Evolutionary conservation across 2,888 invertebrate genomes (phyloP).

Genomic region (Gonocerus acuteangulatus): DNA sequence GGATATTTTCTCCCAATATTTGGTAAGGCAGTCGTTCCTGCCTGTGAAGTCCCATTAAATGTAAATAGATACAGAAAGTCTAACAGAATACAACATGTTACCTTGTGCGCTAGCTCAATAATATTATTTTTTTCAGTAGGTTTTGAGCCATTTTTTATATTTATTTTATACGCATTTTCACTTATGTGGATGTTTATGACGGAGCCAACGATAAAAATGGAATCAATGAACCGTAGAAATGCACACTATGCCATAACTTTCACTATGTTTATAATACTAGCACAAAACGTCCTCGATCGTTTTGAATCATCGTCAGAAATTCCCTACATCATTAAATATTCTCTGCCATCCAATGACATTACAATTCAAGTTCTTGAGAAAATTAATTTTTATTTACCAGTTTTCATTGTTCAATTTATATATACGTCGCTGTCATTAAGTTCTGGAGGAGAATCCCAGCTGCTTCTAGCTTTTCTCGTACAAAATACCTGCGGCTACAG

Average conservation of each 20-base stretch:
- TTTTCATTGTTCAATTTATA: not conserved
- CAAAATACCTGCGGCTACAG: constrained; percentile 3
- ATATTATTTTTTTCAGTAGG: not conserved
- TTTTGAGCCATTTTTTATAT: constrained; percentile 1
- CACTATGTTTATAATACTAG: not conserved
- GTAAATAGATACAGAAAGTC: not conserved
- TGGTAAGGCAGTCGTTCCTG: not conserved
- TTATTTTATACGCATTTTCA: not conserved
- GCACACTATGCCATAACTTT: not conserved
- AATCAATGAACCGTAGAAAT: constrained; percentile 2
- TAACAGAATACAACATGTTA: constrained; percentile 14
- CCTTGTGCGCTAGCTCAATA: not conserved
- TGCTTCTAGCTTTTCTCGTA: not conserved
- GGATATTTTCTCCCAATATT: not conserved
- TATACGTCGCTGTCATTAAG: not conserved
- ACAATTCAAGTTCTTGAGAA: not conserved
- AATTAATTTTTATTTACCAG: not conserved
- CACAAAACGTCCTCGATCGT: not conserved
- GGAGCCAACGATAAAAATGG: not conserved
- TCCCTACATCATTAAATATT: not conserved
- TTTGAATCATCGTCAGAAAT: not conserved
- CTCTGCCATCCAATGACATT: not conserved
- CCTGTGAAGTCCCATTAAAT: not conserved
- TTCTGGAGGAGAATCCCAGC: constrained; percentile 13
- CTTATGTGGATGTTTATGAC: constrained; percentile 3